A percentile compares a stretch with the other conserved stretches of the same genome.
Conservation (phyloP, 2,797 vertebrate species). For the Enteromius argenteus region DNA sequence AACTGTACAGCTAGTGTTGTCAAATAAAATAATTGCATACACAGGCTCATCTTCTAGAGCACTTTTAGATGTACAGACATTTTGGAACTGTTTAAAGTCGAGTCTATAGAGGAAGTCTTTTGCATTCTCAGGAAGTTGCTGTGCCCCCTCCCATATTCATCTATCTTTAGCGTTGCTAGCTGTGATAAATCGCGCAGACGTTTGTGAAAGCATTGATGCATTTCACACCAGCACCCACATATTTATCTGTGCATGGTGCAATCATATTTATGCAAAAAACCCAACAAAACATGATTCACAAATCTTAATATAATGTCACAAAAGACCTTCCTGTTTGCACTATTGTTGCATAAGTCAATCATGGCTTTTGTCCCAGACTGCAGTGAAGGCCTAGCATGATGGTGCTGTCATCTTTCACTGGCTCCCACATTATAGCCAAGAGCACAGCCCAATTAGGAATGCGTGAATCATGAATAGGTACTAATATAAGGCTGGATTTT, state of each 20-base stretch:
- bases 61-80: not conserved
- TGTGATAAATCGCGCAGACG: not conserved
- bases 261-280: slow-evolving; percentile 11
- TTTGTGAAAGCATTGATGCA: slow-evolving; percentile 1
- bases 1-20: not conserved
- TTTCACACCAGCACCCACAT: not conserved
- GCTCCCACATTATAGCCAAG: slow-evolving; percentile 20
- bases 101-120: not conserved
- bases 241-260: not conserved
- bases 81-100: not conserved
- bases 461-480: slow-evolving; percentile 68
- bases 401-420: slow-evolving; percentile 22
- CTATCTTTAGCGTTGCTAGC: slow-evolving; percentile 2
- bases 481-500: slow-evolving; percentile 66
- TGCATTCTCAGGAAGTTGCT: not conserved
- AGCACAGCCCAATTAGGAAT: slow-evolving; percentile 52
- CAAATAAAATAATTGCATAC: not conserved
- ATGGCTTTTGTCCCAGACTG: slow-evolving; percentile 31
- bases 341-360: slow-evolving; percentile 34
- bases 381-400: slow-evolving; percentile 7
- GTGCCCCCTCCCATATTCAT: not conserved
- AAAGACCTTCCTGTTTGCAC: slow-evolving; percentile 12
- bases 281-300: slow-evolving; percentile 24
- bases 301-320: slow-evolving; percentile 12
- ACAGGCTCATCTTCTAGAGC: not conserved